A percentile compares a stretch with the other conserved stretches of the same genome.
Evolutionary conservation across 2,888 invertebrate genomes (phyloP).

Genomic region (Stictocephala bisonia): DNA sequence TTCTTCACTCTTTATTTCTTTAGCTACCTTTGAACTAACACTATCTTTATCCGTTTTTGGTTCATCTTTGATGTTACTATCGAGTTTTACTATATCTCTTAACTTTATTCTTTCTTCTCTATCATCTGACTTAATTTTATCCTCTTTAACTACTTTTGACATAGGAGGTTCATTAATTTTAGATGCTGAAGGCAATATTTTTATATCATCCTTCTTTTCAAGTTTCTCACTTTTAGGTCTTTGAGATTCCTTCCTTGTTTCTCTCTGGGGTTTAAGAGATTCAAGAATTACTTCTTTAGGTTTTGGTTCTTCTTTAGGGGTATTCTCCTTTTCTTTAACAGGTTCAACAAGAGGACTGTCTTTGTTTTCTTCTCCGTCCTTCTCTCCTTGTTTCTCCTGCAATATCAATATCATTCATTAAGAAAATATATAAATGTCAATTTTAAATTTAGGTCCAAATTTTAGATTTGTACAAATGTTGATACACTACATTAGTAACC

Average conservation of each 20-base stretch:
- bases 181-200: conserved; percentile 49
- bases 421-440: background rate
- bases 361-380: conserved; percentile 58
- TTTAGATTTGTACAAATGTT: too few relatives aligned
- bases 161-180: conserved; percentile 9
- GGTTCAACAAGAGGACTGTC: conserved; percentile 53
- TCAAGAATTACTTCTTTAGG: conserved; percentile 39
- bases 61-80: background rate
- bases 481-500: too few relatives aligned
- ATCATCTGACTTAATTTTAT: conserved; percentile 39
- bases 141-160: conserved; percentile 30
- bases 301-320: conserved; percentile 51
- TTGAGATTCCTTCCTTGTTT: conserved; percentile 44
- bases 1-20: conserved; percentile 39
- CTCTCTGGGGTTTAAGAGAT: conserved; percentile 40
- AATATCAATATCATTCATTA: conserved; percentile 29
- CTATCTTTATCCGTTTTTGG: conserved; percentile 27
- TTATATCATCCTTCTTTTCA: conserved; percentile 62
- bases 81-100: conserved; percentile 31
- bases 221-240: conserved; percentile 58
- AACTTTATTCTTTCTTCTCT: conserved; percentile 46
- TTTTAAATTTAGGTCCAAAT: too few relatives aligned
- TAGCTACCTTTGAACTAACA: background rate
- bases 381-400: conserved; percentile 47
- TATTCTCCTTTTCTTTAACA: conserved; percentile 49